Percentiles rank a stretch among this genome's conserved stretches.
Conservation (phyloP, 1,140 invertebrate genomes). For the Trichoplusia ni region DNA sequence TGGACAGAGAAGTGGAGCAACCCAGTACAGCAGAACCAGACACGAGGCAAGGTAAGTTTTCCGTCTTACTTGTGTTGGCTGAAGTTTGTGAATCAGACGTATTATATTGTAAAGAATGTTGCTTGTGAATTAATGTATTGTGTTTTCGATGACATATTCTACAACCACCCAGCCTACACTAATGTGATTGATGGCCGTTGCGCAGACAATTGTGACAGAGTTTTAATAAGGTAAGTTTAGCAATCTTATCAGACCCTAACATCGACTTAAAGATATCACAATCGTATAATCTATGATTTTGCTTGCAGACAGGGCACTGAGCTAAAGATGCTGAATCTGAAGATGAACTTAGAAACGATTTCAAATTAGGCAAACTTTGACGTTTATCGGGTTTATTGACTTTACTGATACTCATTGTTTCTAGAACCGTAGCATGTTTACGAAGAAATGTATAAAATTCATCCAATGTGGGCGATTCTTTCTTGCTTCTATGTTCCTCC, state of each 20-base stretch:
- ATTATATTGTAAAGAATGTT: not conserved
- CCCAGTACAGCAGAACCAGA: not conserved
- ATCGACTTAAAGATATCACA: not conserved
- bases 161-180: not conserved
- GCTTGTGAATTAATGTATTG: not conserved
- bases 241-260: not conserved
- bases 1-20: not conserved
- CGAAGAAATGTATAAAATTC: not conserved
- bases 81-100: not conserved
- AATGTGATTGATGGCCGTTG: not conserved
- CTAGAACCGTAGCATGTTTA: not conserved
- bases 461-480: not conserved
- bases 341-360: not conserved
- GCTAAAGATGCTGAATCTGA: not conserved
- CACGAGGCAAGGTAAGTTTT: no score
- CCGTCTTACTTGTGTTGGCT: not conserved
- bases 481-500: slow-evolving; percentile 33
- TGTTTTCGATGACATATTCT: not conserved
- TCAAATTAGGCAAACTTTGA: not conserved
- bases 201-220: not conserved
- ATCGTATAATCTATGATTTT: not conserved
- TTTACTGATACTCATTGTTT: not conserved
- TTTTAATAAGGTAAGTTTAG: not conserved
- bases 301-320: not conserved
- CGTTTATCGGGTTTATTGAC: not conserved